These are phyloP conservation scores for Galeruca laticollis DNA, from an alignment of 2,888 invertebrate genomes.

Conservation along the genomic window DNA sequence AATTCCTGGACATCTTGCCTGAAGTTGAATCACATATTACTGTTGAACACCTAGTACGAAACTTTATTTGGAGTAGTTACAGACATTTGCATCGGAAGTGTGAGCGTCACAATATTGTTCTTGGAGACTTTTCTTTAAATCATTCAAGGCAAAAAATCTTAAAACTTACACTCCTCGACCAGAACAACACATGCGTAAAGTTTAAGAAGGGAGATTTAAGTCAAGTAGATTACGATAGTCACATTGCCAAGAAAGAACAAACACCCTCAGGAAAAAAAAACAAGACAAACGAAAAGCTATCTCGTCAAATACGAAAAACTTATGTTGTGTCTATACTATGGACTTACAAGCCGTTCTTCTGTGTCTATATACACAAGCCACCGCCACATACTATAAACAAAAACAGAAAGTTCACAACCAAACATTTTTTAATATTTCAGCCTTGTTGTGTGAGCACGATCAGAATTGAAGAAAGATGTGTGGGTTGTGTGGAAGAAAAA, in stretches of 20 bases:
- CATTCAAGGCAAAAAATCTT: not conserved
- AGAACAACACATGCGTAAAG: not conserved
- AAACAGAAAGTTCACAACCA: slow-evolving; percentile 41
- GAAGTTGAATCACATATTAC: not conserved
- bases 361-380: slow-evolving; percentile 33
- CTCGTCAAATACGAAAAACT: not conserved
- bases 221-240: slow-evolving; percentile 30
- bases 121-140: not conserved
- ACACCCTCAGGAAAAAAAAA: slow-evolving; percentile 39
- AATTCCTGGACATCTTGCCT: not conserved
- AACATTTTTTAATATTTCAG: slow-evolving; percentile 34
- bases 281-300: slow-evolving; percentile 24
- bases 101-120: not conserved
- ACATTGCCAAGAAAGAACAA: slow-evolving; percentile 31
- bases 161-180: slow-evolving; percentile 2
- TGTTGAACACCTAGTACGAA: not conserved
- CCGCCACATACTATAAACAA: slow-evolving; percentile 40
- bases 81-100: slow-evolving; percentile 1
- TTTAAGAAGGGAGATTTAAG: slow-evolving; percentile 23
- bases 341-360: slow-evolving; percentile 42
- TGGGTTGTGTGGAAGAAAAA: no score
- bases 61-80: not conserved
- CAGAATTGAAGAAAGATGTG: no score
- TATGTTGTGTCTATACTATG: slow-evolving; percentile 34
- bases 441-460: no score